phyloP scores from a whole-genome alignment of 2,113 vertebrate species.

The Cynocephalus volans region DNA sequence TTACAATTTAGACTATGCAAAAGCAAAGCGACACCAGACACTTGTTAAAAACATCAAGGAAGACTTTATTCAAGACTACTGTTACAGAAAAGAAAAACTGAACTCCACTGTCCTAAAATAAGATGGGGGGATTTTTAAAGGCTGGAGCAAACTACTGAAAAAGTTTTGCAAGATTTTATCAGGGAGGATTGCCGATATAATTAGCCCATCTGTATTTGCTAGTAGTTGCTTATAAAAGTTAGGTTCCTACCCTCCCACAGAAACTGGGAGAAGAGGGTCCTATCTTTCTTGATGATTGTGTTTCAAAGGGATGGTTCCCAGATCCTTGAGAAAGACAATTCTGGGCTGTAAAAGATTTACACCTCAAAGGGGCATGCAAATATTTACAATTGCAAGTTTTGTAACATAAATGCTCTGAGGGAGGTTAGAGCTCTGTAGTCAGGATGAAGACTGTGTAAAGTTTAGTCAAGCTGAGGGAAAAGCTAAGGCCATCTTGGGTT shows the following conservation, averaged over 20 bases:
- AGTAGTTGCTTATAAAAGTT: neutral
- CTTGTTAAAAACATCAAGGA: neutral
- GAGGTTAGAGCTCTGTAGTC: neutral
- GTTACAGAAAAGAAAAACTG: neutral
- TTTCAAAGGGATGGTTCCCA: neutral
- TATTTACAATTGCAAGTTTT: neutral
- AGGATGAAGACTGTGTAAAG: neutral
- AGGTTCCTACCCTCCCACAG: neutral
- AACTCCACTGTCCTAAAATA: too few relatives aligned
- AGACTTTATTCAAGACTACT: neutral
- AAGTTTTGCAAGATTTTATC: neutral
- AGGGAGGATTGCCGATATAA: neutral
- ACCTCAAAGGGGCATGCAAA: neutral
- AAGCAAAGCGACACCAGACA: neutral
- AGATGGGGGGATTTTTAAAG: neutral
- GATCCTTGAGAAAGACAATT: neutral
- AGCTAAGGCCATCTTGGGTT: neutral
- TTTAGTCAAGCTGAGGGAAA: neutral
- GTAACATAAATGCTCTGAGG: neutral
- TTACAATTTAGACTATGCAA: neutral
- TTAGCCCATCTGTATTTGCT: neutral
- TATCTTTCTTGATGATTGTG: neutral
- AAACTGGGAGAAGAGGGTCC: neutral
- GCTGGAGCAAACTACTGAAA: neutral
- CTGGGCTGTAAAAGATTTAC: neutral